phyloP scores from a whole-genome alignment of 2,797 vertebrate species.

The Sebastes hubbsi region DNA sequence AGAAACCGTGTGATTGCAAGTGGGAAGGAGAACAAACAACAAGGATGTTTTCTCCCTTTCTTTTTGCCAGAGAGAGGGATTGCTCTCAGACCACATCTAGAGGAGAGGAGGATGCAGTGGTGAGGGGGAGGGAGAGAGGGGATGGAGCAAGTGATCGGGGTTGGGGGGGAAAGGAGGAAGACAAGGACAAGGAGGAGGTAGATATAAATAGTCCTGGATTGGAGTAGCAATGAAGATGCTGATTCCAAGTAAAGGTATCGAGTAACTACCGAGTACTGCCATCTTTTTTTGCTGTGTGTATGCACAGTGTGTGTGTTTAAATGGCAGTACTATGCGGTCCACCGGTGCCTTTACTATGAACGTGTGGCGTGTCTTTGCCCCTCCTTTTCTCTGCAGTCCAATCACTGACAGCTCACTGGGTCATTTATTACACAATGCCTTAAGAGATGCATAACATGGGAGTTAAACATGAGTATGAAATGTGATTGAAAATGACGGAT shows the following conservation, averaged over 20 bases:
- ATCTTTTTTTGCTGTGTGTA: conserved; percentile 44
- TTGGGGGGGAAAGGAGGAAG: neutral
- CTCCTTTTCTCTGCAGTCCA: neutral
- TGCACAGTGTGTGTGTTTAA: neutral
- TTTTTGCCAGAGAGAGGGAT: conserved; percentile 24
- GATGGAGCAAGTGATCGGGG: neutral
- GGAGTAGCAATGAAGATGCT: conserved; percentile 48
- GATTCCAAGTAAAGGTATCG: conserved; percentile 46
- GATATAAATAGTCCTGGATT: no score
- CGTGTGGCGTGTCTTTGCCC: neutral
- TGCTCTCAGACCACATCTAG: conserved; percentile 49
- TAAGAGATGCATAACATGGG: neutral
- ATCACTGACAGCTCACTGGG: neutral
- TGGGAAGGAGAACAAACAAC: conserved; percentile 47
- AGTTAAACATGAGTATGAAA: neutral
- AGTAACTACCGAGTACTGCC: conserved; percentile 43
- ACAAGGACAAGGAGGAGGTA: neutral
- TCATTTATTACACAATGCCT: neutral
- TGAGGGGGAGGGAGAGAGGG: neutral
- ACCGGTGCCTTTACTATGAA: neutral
- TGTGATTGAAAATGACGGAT: neutral
- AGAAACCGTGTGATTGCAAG: conserved; percentile 26
- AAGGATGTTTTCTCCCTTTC: conserved; percentile 25
- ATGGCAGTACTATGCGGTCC: neutral
- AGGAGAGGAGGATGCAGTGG: conserved; percentile 3